These are phyloP conservation scores for Meloe dianella DNA, from an alignment of 2,888 invertebrate genomes.

Conservation along the genomic window DNA sequence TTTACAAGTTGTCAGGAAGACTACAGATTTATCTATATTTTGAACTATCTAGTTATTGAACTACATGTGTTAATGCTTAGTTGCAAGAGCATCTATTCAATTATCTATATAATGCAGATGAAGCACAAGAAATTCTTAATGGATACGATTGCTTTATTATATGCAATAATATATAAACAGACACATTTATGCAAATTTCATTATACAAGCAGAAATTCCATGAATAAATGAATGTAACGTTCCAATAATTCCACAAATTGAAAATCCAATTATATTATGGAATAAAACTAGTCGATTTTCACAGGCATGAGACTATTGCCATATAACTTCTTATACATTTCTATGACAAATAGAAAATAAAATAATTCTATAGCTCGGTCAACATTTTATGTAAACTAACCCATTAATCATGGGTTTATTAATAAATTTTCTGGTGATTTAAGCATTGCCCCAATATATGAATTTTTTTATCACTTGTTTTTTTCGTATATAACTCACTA, in stretches of 20 bases:
- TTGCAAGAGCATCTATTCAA: background rate
- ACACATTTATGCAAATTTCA: background rate
- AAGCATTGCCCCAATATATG: background rate
- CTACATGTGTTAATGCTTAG: background rate
- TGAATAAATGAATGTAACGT: background rate
- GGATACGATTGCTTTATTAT: background rate
- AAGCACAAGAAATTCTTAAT: background rate
- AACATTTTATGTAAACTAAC: background rate
- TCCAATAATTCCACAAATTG: background rate
- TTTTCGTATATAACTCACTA: background rate
- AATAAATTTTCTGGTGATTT: conserved; percentile 6
- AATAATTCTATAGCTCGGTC: background rate
- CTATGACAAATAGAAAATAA: background rate
- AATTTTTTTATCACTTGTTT: background rate
- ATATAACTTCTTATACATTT: background rate
- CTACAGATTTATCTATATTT: background rate
- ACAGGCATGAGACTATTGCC: background rate
- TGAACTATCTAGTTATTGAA: background rate
- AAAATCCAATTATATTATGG: background rate
- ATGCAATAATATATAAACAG: background rate
- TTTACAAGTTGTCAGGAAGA: too few species aligned
- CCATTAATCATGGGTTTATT: conserved; percentile 14
- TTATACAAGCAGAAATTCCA: background rate
- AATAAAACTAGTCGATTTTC: background rate
- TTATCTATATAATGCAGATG: background rate